phyloP scores from a whole-genome alignment of 1,140 invertebrate species.

The Prorops nasuta region DNA sequence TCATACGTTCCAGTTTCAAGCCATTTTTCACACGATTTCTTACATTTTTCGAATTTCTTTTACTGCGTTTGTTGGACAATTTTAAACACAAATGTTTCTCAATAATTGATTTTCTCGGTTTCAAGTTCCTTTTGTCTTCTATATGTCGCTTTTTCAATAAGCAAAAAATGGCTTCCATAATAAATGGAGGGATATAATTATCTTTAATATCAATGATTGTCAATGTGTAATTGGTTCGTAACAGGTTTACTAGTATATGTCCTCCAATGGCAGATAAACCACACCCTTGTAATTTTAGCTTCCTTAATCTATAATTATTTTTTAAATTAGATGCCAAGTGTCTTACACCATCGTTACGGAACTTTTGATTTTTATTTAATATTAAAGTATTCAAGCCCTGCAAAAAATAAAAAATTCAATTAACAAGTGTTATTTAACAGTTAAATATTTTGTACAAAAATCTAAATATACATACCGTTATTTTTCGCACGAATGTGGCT shows the following conservation, averaged over 20 bases:
- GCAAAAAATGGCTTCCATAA: constrained; percentile 9
- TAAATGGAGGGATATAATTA: constrained; percentile 19
- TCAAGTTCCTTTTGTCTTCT: constrained; percentile 1
- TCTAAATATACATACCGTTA: constrained; percentile 5
- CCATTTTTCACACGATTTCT: constrained; percentile 7
- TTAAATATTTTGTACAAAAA: neutral
- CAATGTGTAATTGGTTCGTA: constrained; percentile 20
- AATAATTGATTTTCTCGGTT: constrained; percentile 12
- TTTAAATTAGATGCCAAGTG: constrained; percentile 15
- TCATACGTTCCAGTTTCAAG: too few species aligned
- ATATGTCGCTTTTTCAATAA: constrained; percentile 14
- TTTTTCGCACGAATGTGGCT: neutral
- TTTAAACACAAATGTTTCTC: neutral
- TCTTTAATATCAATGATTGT: constrained; percentile 19
- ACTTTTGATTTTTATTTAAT: constrained; percentile 22
- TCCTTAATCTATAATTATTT: constrained; percentile 24
- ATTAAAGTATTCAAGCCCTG: constrained; percentile 24
- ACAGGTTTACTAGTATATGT: constrained; percentile 10
- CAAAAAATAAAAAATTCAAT: neutral
- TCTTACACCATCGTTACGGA: constrained; percentile 15
- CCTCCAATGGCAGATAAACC: constrained; percentile 20
- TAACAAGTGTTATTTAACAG: neutral
- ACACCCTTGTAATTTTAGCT: constrained; percentile 20
- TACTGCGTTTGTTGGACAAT: neutral
- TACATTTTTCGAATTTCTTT: neutral